Conservation (phyloP, 2,888 invertebrate species). For the Lingula anatina region DNA sequence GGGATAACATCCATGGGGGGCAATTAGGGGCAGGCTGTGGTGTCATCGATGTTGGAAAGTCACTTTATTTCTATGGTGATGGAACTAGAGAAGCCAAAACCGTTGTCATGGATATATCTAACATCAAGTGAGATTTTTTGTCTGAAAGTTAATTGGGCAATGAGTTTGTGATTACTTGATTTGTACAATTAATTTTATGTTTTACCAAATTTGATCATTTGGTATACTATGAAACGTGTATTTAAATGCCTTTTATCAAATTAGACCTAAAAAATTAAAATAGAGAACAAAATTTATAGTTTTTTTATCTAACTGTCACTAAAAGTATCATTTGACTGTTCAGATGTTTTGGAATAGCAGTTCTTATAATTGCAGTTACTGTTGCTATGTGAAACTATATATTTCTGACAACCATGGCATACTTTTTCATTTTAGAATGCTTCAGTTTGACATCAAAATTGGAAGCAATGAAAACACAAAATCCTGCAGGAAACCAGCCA, state of each 20-base stretch:
- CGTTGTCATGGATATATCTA: slow-evolving; percentile 40
- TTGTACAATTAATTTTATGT: no score
- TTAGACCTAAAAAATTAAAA: no score
- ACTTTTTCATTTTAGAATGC: slow-evolving; percentile 24
- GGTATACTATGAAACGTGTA: no score
- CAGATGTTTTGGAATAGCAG: not conserved
- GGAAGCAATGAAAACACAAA: slow-evolving; percentile 29
- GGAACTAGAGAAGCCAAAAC: slow-evolving; percentile 49
- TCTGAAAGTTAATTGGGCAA: no score
- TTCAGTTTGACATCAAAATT: slow-evolving; percentile 48
- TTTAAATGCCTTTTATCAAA: no score
- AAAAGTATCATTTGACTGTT: no score
- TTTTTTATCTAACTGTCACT: no score
- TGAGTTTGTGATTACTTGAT: no score
- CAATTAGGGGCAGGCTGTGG: slow-evolving; percentile 45
- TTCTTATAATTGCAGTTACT: not conserved
- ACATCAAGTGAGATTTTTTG: slow-evolving; percentile 30
- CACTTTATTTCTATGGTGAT: slow-evolving; percentile 44
- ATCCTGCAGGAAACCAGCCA: slow-evolving; percentile 31
- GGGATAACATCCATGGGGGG: slow-evolving; percentile 44
- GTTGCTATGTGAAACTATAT: not conserved
- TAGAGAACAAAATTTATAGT: no score
- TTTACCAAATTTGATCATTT: no score
- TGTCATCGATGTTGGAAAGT: slow-evolving; percentile 41
- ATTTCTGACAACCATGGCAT: not conserved